Evolutionary conservation across 2,797 vertebrate genomes (phyloP).

Genomic region (Synanceia verrucosa): DNA sequence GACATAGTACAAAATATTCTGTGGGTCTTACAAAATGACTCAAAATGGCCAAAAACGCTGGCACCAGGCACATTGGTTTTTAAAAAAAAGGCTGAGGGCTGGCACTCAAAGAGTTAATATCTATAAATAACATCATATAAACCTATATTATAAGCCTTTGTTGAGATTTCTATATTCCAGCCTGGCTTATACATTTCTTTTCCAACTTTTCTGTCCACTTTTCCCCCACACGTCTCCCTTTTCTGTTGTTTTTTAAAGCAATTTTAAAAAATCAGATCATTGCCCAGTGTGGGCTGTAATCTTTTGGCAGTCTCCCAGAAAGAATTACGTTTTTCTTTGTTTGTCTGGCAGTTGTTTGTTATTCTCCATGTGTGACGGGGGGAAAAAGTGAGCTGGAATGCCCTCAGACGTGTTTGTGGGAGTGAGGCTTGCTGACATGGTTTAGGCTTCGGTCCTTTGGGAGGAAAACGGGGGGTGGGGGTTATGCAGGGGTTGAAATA

Average conservation of each 20-base stretch:
- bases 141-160: not conserved
- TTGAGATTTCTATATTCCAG: not conserved
- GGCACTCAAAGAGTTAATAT: too few species aligned
- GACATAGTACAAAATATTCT: too few species aligned
- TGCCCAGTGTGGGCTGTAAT: slow-evolving; percentile 67
- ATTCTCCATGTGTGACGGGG: slow-evolving; percentile 70
- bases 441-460: slow-evolving; percentile 43
- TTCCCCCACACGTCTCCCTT: slow-evolving; percentile 9
- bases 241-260: slow-evolving; percentile 43
- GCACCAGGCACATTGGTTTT: too few species aligned
- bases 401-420: slow-evolving; percentile 65
- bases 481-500: slow-evolving; percentile 24
- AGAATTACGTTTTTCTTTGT: slow-evolving; percentile 58
- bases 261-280: slow-evolving; percentile 59
- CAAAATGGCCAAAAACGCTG: too few species aligned
- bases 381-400: slow-evolving; percentile 67
- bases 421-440: slow-evolving; percentile 67
- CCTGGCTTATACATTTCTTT: too few species aligned
- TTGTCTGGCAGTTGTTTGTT: slow-evolving; percentile 77
- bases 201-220: slow-evolving; percentile 45
- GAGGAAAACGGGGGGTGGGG: slow-evolving; percentile 50
- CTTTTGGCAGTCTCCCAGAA: slow-evolving; percentile 75
- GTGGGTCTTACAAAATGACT: too few species aligned
- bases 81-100: too few species aligned
- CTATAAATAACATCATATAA: not conserved